phyloP scores from a whole-genome alignment of 2,888 invertebrate genomes.

The Neria commutata region DNA sequence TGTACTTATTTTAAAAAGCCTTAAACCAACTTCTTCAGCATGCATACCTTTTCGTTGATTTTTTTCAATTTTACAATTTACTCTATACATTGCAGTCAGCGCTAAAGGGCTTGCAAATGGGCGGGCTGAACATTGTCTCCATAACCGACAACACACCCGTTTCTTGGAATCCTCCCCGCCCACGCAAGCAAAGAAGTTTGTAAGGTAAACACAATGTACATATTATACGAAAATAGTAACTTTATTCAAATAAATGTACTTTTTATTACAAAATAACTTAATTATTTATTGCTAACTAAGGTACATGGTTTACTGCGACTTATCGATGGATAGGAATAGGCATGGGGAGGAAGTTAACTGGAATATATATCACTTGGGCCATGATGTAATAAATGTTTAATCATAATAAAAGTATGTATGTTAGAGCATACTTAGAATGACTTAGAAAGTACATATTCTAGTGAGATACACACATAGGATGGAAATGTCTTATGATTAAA shows the following conservation, averaged over 20 bases:
- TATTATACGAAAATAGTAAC: background rate
- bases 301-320: conserved; percentile 15
- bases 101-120: conserved; percentile 92
- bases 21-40: background rate
- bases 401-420: too few species aligned
- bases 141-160: conserved; percentile 90
- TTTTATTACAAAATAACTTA: conserved; percentile 13
- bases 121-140: conserved; percentile 87
- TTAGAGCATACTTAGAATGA: too few species aligned
- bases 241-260: conserved; percentile 12
- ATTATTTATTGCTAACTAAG: conserved; percentile 4
- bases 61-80: background rate
- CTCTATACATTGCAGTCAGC: conserved; percentile 72
- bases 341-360: too few species aligned
- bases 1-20: background rate
- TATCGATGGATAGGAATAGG: background rate
- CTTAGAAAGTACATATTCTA: too few species aligned
- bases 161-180: conserved; percentile 80
- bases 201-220: conserved; percentile 62
- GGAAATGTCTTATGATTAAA: too few species aligned
- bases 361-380: too few species aligned
- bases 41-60: background rate
- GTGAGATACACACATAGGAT: too few species aligned
- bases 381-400: too few species aligned
- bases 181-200: conserved; percentile 83